phyloP scores from a whole-genome alignment of 1,140 invertebrate species.

The Leptoteleia sp. region DNA sequence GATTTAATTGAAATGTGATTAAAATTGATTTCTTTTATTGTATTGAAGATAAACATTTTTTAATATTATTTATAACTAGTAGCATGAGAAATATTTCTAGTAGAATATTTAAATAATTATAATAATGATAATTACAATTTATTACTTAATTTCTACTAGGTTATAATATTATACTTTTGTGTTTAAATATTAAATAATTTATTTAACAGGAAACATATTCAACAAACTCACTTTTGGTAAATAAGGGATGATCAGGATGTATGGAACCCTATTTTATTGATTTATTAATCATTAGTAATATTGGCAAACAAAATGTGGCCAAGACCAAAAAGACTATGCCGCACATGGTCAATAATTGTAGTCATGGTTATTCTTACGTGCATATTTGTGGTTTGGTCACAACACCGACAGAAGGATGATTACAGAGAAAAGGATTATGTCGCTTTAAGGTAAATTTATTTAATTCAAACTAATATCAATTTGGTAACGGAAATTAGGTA shows the following conservation, averaged over 20 bases:
- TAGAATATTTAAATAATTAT: no score
- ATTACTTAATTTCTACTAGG: no score
- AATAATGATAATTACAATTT: no score
- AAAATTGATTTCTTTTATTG: no score
- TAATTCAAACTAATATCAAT: no score
- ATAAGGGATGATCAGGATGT: background rate
- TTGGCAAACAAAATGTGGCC: conserved; percentile 71
- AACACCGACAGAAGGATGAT: conserved; percentile 53
- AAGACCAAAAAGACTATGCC: conserved; percentile 70
- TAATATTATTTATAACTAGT: no score
- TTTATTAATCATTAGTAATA: conserved; percentile 4
- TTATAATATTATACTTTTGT: no score
- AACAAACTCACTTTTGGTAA: background rate
- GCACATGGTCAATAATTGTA: conserved; percentile 65
- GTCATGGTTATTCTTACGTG: conserved; percentile 53
- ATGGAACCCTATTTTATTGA: background rate
- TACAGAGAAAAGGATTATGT: conserved; percentile 65
- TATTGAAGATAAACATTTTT: no score
- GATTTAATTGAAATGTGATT: no score
- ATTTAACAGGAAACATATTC: background rate
- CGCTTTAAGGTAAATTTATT: conserved; percentile 65
- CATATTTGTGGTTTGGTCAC: conserved; percentile 72
- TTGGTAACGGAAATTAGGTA: no score
- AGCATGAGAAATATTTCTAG: no score
- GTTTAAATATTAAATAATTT: no score